phyloP scores from a whole-genome alignment of 2,888 invertebrate species.

The Bhutanitis thaidina region DNA sequence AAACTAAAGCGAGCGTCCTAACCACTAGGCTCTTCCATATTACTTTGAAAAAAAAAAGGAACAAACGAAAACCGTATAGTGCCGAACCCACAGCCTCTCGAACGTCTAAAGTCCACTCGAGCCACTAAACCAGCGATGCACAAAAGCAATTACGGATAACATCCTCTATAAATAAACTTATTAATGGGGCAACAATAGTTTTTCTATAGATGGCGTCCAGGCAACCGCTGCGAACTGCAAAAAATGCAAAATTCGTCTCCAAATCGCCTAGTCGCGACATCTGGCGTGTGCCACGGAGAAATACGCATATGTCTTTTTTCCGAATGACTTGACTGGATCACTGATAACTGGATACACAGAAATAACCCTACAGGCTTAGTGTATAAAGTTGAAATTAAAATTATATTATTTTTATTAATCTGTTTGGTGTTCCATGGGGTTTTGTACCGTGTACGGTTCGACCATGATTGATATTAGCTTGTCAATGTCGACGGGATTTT shows the following conservation, averaged over 20 bases:
- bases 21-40: too few species aligned
- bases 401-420: neutral
- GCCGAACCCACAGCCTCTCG: neutral
- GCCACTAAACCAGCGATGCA: slow-evolving; percentile 1
- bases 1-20: too few species aligned
- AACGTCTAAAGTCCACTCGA: neutral
- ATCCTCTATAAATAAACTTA: slow-evolving; percentile 19
- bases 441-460: slow-evolving; percentile 18
- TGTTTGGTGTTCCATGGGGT: slow-evolving; percentile 11
- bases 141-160: slow-evolving; percentile 12
- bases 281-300: slow-evolving; percentile 56
- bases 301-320: slow-evolving; percentile 66
- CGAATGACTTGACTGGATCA: slow-evolving; percentile 52
- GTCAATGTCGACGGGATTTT: slow-evolving; percentile 33
- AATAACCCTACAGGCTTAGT: neutral
- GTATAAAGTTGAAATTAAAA: slow-evolving; percentile 22
- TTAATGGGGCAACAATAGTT: slow-evolving; percentile 9
- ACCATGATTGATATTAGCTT: slow-evolving; percentile 34
- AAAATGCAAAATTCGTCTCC: slow-evolving; percentile 45
- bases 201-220: slow-evolving; percentile 3
- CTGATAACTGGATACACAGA: neutral
- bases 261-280: slow-evolving; percentile 49
- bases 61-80: neutral
- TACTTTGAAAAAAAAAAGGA: neutral
- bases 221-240: slow-evolving; percentile 24